These are phyloP conservation scores for Paraescarpia echinospica DNA, from an alignment of 1,140 invertebrate genomes.

Conservation along the genomic window DNA sequence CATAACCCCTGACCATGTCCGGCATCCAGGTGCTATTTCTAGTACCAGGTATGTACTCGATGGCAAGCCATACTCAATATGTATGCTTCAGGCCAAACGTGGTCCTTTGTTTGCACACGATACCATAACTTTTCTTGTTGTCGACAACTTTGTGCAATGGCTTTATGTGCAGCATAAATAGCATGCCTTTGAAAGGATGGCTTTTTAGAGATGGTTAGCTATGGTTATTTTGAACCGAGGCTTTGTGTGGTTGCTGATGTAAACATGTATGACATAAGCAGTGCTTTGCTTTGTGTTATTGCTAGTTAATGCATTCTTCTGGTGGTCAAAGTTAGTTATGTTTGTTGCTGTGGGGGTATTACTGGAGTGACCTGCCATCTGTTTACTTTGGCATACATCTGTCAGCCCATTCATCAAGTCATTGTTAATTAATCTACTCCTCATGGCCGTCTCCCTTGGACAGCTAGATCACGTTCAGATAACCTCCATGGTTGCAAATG, in stretches of 20 bases:
- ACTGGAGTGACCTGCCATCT: neutral
- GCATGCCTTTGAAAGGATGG: neutral
- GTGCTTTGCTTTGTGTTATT: neutral
- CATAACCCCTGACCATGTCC: neutral
- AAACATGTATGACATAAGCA: neutral
- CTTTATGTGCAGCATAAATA: neutral
- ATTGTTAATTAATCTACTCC: neutral
- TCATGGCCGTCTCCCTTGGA: neutral
- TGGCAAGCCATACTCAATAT: neutral
- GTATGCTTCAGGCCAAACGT: neutral
- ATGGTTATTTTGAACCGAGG: neutral
- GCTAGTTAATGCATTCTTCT: neutral
- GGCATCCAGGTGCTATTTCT: neutral
- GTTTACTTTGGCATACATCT: neutral
- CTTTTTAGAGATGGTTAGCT: neutral
- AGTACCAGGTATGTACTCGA: neutral
- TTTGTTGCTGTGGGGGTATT: neutral
- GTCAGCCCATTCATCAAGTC: neutral
- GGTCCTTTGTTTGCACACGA: neutral
- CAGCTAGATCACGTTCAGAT: neutral
- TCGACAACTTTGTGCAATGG: neutral
- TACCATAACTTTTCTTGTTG: neutral
- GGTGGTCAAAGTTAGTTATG: neutral
- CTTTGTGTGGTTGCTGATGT: neutral
- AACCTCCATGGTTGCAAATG: too few species aligned